Evolutionary conservation across 2,797 vertebrate species (phyloP), one percentile per base, ranked within the genome.

Genomic region (Acanthopagrus latus): DNA sequence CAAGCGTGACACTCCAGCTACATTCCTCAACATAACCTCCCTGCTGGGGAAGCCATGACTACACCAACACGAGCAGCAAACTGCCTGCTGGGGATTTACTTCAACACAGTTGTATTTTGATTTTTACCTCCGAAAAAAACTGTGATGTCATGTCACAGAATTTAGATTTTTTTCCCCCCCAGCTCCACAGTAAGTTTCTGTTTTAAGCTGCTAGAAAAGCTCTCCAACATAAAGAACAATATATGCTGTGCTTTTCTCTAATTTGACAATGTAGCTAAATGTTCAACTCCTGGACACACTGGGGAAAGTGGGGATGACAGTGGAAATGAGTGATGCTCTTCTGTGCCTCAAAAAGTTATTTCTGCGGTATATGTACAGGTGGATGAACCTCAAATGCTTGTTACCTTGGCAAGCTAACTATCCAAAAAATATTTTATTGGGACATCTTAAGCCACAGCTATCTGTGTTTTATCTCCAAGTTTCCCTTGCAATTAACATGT

Each of bases 11-110:
- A 29, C 75, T 83, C 69, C 76, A 12, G 85, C 75, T 59, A 76
- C 89, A 89, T 92, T 91, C 89, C 88, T 82, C 77, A 0, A 69
- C 71, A 64, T 38, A 78, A 84, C 84, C 83, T 85, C 75, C 72
- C 86, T 77, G 79, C 85, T 86, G 89, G 71, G 79, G 33, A 21
- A 74, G 63, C 56, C 62, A 2, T 33, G 82, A 69, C 83, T 70
- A 16, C 71, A 81, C 55, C 75, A 27, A 80, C 7, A 43, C 5
- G 10, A 80, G 80, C 74, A 29, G 65, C 58, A 59, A 62, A 68
- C 5, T 5, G 44, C 68, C 62, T n/a, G 67, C 67, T 46, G 75
- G 50, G 21, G 60, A 71, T 44, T 47, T 23, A 0, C 9, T 18
- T 67, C 41, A 20, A 18, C 59, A 55, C 29, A 38, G 33, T 9